Evolutionary conservation across 2,888 invertebrate species (phyloP), one percentile per base, ranked within the genome.

Genomic region (Cephus pygmeus): DNA sequence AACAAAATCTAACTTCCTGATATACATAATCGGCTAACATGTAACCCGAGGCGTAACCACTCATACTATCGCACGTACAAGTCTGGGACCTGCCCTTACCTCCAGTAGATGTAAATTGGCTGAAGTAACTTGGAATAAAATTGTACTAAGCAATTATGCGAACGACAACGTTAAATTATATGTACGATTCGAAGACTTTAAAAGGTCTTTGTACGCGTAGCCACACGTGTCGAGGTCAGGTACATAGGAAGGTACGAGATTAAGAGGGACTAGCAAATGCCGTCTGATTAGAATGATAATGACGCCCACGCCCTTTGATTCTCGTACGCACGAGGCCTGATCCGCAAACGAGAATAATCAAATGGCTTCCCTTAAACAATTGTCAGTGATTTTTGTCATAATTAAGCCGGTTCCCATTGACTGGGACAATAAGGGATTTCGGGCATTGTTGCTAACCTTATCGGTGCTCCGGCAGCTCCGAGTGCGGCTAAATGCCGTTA

Each of bases 401-500:
- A 89, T 89, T 89, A 88, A 89, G 87, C 87, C 85, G 84, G 83
- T 83, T 87, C 84, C 81, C 83, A 88, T 87, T 85, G 87, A 86
- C 80, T 80, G 79, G 86, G 87, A 89, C 88, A 89, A 89, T 89
- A 85, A 86, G 82, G 88, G 89, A 89, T 88, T 89, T 88, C 83
- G 87, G 81, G 88, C 86, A 89, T 89, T 89, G 88, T 89, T 88
- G 82, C 83, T 83, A 83, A 87, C 86, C 85, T 88, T 88, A 88
- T 88, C 88, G 85, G 85, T 81, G 82, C 81, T 76, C 83, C 79
- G 81, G 85, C 87, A 84, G 85, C 85, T 81, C 82, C 79, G 79
- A 79, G 80, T 77, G 79, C 80, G 74, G 81, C 83, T 86, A 86
- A 86, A 84, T 83, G 85, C 88, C 86, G 88, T 88, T 89, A 88